These are phyloP conservation scores for Alca torda DNA, from an alignment of 2,797 vertebrate species.

Conservation along the genomic window DNA sequence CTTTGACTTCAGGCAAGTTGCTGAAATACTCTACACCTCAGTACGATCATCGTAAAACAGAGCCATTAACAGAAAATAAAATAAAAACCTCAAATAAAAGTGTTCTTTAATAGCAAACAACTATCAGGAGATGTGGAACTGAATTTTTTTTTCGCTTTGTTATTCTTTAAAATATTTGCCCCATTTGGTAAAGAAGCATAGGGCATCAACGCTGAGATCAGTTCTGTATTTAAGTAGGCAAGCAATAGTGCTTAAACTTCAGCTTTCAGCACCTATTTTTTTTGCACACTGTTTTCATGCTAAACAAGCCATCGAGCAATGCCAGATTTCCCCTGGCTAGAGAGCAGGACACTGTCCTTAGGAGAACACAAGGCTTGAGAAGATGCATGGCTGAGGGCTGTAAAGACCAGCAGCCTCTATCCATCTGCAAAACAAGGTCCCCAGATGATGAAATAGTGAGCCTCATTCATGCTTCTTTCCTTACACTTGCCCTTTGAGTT, in stretches of 20 bases:
- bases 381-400: neutral
- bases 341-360: neutral
- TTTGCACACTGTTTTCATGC: neutral
- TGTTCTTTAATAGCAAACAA: neutral
- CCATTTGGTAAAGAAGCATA: neutral
- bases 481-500: neutral
- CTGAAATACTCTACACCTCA: neutral
- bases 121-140: neutral
- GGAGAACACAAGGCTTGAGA: neutral
- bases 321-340: neutral
- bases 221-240: neutral
- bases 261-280: neutral
- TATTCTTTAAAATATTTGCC: neutral
- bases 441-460: accelerated
- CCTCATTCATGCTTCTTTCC: neutral
- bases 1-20: no score
- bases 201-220: neutral
- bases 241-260: neutral
- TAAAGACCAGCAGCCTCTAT: neutral
- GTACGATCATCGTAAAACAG: neutral
- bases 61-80: neutral
- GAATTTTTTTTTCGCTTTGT: neutral
- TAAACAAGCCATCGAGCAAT: neutral
- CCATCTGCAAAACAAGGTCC: neutral
- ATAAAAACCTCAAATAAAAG: neutral